phyloP scores from a whole-genome alignment of 2,113 vertebrate species.

The Barbus barbus region DNA sequence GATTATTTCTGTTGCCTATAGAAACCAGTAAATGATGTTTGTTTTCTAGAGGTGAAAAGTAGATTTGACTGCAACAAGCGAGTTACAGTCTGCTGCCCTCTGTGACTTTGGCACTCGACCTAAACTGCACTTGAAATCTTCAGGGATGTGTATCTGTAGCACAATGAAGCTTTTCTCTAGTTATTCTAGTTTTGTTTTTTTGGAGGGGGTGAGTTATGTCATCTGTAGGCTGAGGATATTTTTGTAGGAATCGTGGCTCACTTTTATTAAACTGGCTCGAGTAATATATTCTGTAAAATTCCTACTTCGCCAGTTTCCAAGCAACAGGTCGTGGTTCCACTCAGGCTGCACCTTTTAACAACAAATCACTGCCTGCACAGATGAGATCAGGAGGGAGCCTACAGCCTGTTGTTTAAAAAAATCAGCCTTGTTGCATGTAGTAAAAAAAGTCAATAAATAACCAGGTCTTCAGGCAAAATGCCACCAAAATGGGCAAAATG shows the following conservation, averaged over 20 bases:
- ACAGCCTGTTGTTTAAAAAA: not conserved
- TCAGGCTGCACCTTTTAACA: constrained; percentile 11
- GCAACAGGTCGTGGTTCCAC: constrained; percentile 1
- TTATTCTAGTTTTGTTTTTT: not conserved
- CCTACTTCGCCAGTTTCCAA: constrained; percentile 28
- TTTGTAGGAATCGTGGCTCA: constrained; percentile 5
- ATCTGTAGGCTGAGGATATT: constrained; percentile 34
- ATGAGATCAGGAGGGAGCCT: not conserved
- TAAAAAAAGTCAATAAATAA: not conserved
- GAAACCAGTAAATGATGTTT: no score
- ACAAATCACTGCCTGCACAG: not conserved
- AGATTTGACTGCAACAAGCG: constrained; percentile 49
- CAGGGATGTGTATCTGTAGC: not conserved
- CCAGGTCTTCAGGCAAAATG: not conserved
- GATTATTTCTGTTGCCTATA: not conserved
- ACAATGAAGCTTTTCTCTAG: not conserved
- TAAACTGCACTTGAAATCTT: not conserved
- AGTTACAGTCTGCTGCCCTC: not conserved
- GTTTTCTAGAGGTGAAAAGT: constrained; percentile 40
- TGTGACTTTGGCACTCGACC: not conserved
- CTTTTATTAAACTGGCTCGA: constrained; percentile 14
- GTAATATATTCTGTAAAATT: constrained; percentile 33
- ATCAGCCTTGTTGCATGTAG: not conserved
- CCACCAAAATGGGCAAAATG: not conserved
- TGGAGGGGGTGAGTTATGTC: not conserved